A percentile compares a stretch with the other conserved stretches of the same genome.
Evolutionary conservation across 2,888 invertebrate genomes (phyloP).

Genomic region (Horisme vitalbata): DNA sequence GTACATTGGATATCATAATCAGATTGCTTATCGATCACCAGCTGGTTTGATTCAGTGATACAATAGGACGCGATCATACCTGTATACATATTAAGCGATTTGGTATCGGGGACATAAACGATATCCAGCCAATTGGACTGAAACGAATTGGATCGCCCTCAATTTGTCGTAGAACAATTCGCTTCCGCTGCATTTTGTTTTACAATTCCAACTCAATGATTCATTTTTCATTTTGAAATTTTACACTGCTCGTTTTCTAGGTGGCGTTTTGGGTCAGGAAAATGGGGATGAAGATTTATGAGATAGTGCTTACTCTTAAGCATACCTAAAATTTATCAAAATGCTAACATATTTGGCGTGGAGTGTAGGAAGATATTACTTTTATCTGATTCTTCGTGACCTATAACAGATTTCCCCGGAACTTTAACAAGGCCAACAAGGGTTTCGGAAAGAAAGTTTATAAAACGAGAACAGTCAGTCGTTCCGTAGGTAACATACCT

Average conservation of each 20-base stretch:
- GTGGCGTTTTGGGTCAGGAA: conserved; percentile 23
- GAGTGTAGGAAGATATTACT: conserved; percentile 10
- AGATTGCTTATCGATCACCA: conserved; percentile 56
- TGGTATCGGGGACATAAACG: conserved; percentile 73
- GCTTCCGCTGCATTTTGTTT: conserved; percentile 75
- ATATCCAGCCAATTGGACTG: conserved; percentile 80
- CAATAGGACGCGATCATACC: conserved; percentile 49
- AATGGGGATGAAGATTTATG: conserved; percentile 21
- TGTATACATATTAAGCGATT: conserved; percentile 50
- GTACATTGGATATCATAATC: conserved; percentile 27
- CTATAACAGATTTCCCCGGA: conserved; percentile 57
- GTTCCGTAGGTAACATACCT: conserved; percentile 49
- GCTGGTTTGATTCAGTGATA: conserved; percentile 57
- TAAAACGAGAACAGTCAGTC: conserved; percentile 57
- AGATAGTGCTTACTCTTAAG: conserved; percentile 14
- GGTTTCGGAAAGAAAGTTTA: conserved; percentile 56
- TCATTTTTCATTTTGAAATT: conserved; percentile 46
- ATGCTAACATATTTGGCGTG: conserved; percentile 17
- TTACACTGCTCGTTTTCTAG: conserved; percentile 29
- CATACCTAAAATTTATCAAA: conserved; percentile 7
- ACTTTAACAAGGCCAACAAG: conserved; percentile 56
- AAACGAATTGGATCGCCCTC: conserved; percentile 81
- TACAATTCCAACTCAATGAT: conserved; percentile 50
- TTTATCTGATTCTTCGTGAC: conserved; percentile 52
- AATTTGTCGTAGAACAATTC: conserved; percentile 68